Base-by-base conservation (phyloP, 1,140 invertebrate species). In the Sinonovacula constricta region DNA sequence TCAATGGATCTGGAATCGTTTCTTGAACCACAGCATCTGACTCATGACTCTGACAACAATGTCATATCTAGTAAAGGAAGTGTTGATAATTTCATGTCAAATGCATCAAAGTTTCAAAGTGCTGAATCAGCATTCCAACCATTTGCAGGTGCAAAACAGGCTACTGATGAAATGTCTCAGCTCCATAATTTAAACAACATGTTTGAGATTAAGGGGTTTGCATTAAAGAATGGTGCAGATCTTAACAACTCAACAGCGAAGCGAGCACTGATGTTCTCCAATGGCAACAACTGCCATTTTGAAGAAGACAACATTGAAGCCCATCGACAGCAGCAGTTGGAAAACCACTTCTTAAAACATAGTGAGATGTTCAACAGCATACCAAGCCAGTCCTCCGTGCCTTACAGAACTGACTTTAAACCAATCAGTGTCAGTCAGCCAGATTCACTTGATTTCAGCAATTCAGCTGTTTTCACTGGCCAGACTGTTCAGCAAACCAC, bases 1-100 rank as follows among this genome's bases (percentile, higher is more conserved):
- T 76, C 72, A n/a, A 56, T 39, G 18, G 63, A 67, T 53, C 66
- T 28, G 5, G 71, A 74, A 24, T 63, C 62, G 15, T 76, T 34
- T 39, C 30, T 39, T 67, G 72, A 76, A 49, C 28, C 67, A 30
- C 72, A 67, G 22, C 26, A 49, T 26, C 56, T 76, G 39, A 24
- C 57, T 24, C 34, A 51, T 31, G 63, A 74, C 34, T 28, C 63
- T 15, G 70, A 74, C 7, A 22, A 51, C 22, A 45, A 45, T 18
- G n/a, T n/a, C n/a, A n/a, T n/a, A n/a, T n/a, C n/a, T n/a, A n/a
- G n/a, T n/a, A n/a, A n/a, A n/a, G n/a, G n/a, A n/a, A n/a, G n/a
- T n/a, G n/a, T n/a, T n/a, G n/a, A n/a, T n/a, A n/a, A n/a, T n/a
- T n/a, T n/a, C n/a, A 45, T 45, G 39, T 45, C 39, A 45, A 7